Conservation (phyloP, 2,888 invertebrate genomes). For the Leptogaster cylindrica region DNA sequence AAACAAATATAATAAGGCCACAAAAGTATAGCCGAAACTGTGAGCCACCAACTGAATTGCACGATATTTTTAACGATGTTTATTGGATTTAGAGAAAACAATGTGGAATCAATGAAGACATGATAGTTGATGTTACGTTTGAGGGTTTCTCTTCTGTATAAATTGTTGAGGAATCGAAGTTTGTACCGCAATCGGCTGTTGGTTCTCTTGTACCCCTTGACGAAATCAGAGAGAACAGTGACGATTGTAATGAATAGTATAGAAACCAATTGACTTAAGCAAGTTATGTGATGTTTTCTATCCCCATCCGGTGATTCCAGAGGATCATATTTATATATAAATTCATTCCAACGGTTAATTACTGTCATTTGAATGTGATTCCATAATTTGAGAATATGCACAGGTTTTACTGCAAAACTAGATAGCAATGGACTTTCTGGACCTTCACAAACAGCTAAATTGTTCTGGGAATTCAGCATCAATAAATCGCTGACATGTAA, state of each 20-base stretch:
- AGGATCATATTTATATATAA: constrained; percentile 79
- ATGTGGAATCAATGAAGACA: constrained; percentile 59
- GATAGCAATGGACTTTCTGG: constrained; percentile 60
- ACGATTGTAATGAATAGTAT: constrained; percentile 70
- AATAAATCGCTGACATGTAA: constrained; percentile 78
- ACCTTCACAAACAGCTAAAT: constrained; percentile 48
- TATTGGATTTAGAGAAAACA: constrained; percentile 61
- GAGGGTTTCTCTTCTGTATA: constrained; percentile 60
- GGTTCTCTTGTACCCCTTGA: constrained; percentile 64
- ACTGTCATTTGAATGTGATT: constrained; percentile 72
- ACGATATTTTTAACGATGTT: constrained; percentile 58
- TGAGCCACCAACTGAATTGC: constrained; percentile 56
- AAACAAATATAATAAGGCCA: constrained; percentile 55
- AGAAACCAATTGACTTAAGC: constrained; percentile 63
- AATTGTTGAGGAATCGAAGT: constrained; percentile 61
- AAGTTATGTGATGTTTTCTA: constrained; percentile 52
- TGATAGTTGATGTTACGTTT: constrained; percentile 57
- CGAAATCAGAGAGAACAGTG: constrained; percentile 69
- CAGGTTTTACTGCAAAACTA: constrained; percentile 67
- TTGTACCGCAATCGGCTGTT: constrained; percentile 63
- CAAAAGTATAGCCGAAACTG: constrained; percentile 38
- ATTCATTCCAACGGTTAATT: constrained; percentile 81
- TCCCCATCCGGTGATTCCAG: constrained; percentile 69
- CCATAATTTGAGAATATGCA: constrained; percentile 71
- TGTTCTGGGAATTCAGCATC: constrained; percentile 62